phyloP scores from a whole-genome alignment of 2,113 vertebrate species.

The Micromys minutus region DNA sequence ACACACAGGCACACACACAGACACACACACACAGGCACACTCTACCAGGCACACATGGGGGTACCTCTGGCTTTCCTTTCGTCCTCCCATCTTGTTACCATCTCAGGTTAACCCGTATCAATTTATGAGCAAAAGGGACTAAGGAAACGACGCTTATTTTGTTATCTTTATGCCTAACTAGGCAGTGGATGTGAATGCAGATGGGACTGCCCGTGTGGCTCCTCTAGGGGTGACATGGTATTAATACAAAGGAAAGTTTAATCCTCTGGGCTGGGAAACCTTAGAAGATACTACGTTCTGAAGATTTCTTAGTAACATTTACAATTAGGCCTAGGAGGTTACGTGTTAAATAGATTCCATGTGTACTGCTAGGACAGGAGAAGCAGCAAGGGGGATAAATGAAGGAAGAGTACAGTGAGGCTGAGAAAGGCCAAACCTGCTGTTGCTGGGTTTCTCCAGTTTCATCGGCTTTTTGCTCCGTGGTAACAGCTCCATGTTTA shows the following conservation, averaged over 20 bases:
- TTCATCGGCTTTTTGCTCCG: conserved; percentile 4
- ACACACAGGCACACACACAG: not conserved
- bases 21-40: not conserved
- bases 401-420: not conserved
- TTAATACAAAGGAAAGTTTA: conserved; percentile 61
- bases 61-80: too few relatives aligned
- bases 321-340: conserved; percentile 13
- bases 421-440: not conserved
- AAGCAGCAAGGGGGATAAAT: conserved; percentile 45
- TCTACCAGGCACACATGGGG: too few relatives aligned
- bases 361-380: not conserved
- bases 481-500: not conserved
- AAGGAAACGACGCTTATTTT: conserved; percentile 37
- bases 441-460: not conserved
- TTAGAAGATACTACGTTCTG: conserved; percentile 52
- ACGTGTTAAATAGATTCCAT: conserved; percentile 41
- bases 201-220: not conserved
- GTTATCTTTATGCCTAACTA: not conserved
- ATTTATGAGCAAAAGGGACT: not conserved
- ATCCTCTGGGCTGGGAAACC: conserved; percentile 24
- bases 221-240: conserved; percentile 27
- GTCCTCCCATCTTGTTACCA: not conserved
- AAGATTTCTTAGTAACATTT: conserved; percentile 52
- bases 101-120: not conserved
- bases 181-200: conserved; percentile 19